These are phyloP conservation scores for Myotis yumanensis DNA, from an alignment of 2,113 vertebrate species.

Conservation along the genomic window DNA sequence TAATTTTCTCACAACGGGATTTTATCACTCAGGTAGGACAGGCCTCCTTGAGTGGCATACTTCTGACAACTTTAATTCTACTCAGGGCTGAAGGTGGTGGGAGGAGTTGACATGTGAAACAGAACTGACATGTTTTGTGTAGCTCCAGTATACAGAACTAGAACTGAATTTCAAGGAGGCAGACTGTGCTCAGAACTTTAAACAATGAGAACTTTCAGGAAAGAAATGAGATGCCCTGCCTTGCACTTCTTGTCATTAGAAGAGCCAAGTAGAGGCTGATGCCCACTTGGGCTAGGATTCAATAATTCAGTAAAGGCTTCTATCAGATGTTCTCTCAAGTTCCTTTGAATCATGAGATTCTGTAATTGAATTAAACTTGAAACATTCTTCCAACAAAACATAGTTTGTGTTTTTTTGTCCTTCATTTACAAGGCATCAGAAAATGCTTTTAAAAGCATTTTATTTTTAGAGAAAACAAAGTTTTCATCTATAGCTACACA, in stretches of 20 bases:
- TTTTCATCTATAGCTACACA: not conserved
- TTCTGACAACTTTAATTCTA: not conserved
- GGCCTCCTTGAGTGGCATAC: not conserved
- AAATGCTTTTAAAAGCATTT: constrained; percentile 58
- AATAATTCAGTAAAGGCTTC: constrained; percentile 29
- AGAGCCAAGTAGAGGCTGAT: constrained; percentile 18
- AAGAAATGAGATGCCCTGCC: constrained; percentile 41
- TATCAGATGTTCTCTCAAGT: constrained; percentile 54
- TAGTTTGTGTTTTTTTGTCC: not conserved
- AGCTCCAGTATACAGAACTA: not conserved
- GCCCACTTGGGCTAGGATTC: constrained; percentile 51
- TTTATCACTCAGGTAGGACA: not conserved
- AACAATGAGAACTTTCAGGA: constrained; percentile 51
- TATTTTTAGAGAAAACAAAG: constrained; percentile 47
- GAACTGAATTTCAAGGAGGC: constrained; percentile 41
- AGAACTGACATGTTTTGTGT: not conserved
- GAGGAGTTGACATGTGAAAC: not conserved
- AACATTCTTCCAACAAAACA: constrained; percentile 52
- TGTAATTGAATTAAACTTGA: constrained; percentile 71
- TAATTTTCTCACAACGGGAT: not conserved
- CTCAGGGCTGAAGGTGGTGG: not conserved
- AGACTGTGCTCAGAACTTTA: not conserved
- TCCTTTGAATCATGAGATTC: constrained; percentile 59
- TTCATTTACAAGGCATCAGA: constrained; percentile 29
- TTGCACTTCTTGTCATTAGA: constrained; percentile 5